A percentile compares a stretch with the other conserved stretches of the same genome.
Evolutionary conservation across 2,113 vertebrate genomes (phyloP).

Genomic region (Sylvietta virens): DNA sequence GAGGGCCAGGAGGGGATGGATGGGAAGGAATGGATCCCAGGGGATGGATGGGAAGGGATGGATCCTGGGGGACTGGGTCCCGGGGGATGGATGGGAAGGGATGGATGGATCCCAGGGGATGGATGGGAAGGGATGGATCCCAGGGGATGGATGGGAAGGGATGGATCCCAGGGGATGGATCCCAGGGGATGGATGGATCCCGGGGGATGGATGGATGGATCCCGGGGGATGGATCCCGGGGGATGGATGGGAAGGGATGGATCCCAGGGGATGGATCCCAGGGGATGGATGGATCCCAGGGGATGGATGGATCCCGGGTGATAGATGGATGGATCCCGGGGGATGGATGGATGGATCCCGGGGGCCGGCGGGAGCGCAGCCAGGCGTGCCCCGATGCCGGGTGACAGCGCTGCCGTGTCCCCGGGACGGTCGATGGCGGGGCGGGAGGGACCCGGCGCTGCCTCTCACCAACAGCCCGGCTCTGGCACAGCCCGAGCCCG

Average conservation of each 20-base stretch:
- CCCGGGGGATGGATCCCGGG: no score
- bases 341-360: not conserved
- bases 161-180: not conserved
- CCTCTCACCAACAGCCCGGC: no score
- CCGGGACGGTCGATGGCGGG: no score
- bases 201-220: not conserved
- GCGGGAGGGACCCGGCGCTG: no score
- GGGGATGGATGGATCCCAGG: not conserved
- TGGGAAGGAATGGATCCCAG: not conserved
- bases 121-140: not conserved
- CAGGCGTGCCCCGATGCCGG: no score
- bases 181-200: not conserved
- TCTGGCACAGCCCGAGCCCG: fast-evolving
- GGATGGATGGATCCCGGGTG: no score
- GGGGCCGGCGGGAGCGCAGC: no score
- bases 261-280: not conserved
- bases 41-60: not conserved
- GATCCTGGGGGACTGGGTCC: not conserved
- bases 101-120: not conserved
- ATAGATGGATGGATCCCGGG: not conserved
- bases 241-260: not conserved
- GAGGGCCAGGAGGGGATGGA: not conserved
- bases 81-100: not conserved
- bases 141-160: not conserved
- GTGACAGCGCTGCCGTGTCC: no score